Percentiles rank a stretch among this genome's conserved stretches.
Conservation (phyloP, 1,140 invertebrate species). For the Elysia chlorotica region DNA sequence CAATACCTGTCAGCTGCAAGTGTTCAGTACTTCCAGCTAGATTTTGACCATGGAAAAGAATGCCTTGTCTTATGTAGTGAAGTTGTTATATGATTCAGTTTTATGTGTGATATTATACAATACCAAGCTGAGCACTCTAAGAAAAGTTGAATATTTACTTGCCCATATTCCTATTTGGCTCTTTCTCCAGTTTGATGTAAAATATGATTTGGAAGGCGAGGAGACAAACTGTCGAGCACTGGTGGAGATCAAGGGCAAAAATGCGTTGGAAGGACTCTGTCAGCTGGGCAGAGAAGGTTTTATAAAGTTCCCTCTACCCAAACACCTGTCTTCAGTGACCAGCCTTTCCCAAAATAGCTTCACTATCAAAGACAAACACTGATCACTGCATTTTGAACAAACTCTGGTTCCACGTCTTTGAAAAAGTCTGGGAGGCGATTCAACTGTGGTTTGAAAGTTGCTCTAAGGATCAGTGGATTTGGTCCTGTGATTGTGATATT, state of each 20-base stretch:
- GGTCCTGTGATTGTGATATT: no score
- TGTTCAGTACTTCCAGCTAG: not conserved
- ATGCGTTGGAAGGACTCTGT: constrained; percentile 8
- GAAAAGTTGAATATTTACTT: not conserved
- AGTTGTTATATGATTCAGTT: not conserved
- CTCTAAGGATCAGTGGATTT: no score
- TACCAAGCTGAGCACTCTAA: not conserved
- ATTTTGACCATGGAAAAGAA: no score
- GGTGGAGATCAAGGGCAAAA: constrained; percentile 13
- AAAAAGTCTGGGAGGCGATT: no score
- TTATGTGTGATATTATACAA: not conserved
- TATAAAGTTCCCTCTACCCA: constrained; percentile 15
- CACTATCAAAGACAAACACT: constrained; percentile 7
- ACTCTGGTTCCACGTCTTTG: no score
- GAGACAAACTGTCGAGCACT: not conserved
- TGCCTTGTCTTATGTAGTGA: not conserved
- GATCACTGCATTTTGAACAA: no score
- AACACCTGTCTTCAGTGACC: not conserved
- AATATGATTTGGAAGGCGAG: not conserved
- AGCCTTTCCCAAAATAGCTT: constrained; percentile 5
- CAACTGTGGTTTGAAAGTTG: no score
- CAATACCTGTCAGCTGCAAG: not conserved
- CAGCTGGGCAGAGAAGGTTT: constrained; percentile 2
- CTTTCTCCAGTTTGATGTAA: constrained; percentile 1
- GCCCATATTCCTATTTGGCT: not conserved